phyloP scores from a whole-genome alignment of 2,888 invertebrate genomes.

The Dendrolimus houi region DNA sequence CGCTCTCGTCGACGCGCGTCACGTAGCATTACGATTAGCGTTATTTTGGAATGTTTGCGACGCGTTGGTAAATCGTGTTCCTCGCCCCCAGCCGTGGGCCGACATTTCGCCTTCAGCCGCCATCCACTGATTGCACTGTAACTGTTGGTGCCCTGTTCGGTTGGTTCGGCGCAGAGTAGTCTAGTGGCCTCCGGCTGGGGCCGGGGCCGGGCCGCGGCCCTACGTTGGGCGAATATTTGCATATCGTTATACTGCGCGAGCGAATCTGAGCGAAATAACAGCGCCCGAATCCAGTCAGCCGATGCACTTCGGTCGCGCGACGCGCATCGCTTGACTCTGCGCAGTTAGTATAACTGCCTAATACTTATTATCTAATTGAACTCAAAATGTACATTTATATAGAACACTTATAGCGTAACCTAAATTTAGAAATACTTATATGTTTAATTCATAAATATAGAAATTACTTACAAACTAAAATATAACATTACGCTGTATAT shows the following conservation, averaged over 20 bases:
- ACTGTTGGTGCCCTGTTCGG: too few species aligned
- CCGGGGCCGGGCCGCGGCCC: not conserved
- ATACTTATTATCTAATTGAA: slow-evolving; percentile 53
- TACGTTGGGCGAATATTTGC: not conserved
- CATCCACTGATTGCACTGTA: not conserved
- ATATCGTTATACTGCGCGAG: slow-evolving; percentile 32
- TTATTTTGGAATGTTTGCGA: slow-evolving; percentile 73
- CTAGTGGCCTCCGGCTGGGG: not conserved
- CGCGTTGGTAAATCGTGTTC: slow-evolving; percentile 22
- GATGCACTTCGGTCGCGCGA: slow-evolving; percentile 11
- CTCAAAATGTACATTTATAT: slow-evolving; percentile 68
- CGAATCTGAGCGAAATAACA: slow-evolving; percentile 66
- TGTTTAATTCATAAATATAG: slow-evolving; percentile 66
- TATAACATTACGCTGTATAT: slow-evolving; percentile 52
- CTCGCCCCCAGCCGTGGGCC: not conserved
- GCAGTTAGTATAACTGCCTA: slow-evolving; percentile 30
- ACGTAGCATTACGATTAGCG: slow-evolving; percentile 50
- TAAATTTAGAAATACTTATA: slow-evolving; percentile 61
- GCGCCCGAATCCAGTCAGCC: slow-evolving; percentile 29
- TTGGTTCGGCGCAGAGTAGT: too few species aligned
- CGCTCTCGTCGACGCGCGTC: slow-evolving; percentile 51
- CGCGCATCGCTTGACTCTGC: slow-evolving; percentile 15
- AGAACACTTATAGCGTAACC: slow-evolving; percentile 62
- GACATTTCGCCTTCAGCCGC: not conserved
- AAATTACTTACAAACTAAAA: slow-evolving; percentile 52